Percentiles rank a stretch among this genome's conserved stretches.
Evolutionary conservation across 2,797 vertebrate genomes (phyloP).

Genomic region (Arnoldichthys spilopterus): DNA sequence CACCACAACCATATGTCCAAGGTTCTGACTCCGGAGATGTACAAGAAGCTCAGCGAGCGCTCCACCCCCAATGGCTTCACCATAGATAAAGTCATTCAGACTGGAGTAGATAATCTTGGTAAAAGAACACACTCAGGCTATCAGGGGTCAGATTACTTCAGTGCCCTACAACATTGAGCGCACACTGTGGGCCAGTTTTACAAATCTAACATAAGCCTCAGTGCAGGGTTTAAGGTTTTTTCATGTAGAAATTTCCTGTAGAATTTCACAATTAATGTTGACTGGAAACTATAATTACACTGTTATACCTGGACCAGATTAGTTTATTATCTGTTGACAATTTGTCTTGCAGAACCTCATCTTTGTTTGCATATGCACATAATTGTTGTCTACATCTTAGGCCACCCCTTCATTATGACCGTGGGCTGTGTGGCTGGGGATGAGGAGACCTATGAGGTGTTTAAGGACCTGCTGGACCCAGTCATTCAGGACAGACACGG

Average conservation of each 20-base stretch:
- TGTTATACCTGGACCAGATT: background rate
- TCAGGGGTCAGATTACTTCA: constrained; percentile 24
- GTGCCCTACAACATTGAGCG: background rate
- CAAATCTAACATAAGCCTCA: background rate
- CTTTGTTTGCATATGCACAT: background rate
- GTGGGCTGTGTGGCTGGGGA: constrained; percentile 95
- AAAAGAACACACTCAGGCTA: constrained; percentile 61
- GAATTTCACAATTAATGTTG: background rate
- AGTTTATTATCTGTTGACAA: background rate
- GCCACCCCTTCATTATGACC: constrained; percentile 95
- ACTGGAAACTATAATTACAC: background rate
- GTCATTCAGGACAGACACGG: constrained; percentile 92
- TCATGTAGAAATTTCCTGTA: background rate
- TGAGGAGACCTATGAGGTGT: constrained; percentile 91
- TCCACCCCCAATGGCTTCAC: constrained; percentile 78
- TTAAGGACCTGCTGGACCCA: constrained; percentile 89
- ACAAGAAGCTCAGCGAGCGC: constrained; percentile 71
- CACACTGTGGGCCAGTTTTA: background rate
- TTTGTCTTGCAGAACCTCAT: background rate
- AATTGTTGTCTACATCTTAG: constrained; percentile 66
- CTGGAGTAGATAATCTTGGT: constrained; percentile 87
- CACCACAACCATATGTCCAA: constrained; percentile 84
- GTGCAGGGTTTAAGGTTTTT: background rate
- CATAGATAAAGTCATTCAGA: constrained; percentile 81
- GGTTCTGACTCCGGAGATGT: constrained; percentile 75